These are phyloP conservation scores for Allygus modestus DNA, from an alignment of 2,888 invertebrate species.

Conservation along the genomic window DNA sequence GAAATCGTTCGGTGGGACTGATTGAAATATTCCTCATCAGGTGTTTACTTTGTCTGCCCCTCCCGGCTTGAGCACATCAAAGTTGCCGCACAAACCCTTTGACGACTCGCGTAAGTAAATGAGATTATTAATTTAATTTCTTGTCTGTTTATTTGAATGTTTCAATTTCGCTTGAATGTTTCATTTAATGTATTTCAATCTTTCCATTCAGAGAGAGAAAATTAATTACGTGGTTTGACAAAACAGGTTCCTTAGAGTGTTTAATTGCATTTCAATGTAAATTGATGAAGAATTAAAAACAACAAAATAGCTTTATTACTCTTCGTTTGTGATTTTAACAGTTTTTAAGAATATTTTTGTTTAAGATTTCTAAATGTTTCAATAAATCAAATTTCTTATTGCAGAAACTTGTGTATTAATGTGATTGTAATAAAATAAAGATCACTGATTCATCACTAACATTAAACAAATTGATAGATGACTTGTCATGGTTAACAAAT, in stretches of 20 bases:
- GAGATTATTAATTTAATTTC: constrained; percentile 44
- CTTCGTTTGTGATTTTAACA: no score
- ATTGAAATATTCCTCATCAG: constrained; percentile 46
- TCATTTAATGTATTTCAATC: constrained; percentile 11
- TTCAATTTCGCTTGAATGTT: background rate
- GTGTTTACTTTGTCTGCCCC: constrained; percentile 26
- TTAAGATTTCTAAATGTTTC: no score
- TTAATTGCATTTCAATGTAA: background rate
- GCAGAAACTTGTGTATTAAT: no score
- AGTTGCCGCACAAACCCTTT: constrained; percentile 12
- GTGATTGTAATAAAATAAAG: no score
- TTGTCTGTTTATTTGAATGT: constrained; percentile 9
- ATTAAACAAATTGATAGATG: no score
- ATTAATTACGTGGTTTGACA: constrained; percentile 9
- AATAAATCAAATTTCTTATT: no score
- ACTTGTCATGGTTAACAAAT: no score
- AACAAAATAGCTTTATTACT: background rate
- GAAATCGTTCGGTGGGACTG: constrained; percentile 15
- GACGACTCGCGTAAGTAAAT: constrained; percentile 25
- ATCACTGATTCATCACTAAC: no score
- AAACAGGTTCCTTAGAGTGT: background rate
- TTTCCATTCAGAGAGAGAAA: background rate
- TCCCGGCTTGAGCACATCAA: background rate
- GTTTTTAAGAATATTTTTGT: no score
- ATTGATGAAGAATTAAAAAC: background rate